phyloP scores from a whole-genome alignment of 2,113 vertebrate genomes.

The Oreocharis arfaki region DNA sequence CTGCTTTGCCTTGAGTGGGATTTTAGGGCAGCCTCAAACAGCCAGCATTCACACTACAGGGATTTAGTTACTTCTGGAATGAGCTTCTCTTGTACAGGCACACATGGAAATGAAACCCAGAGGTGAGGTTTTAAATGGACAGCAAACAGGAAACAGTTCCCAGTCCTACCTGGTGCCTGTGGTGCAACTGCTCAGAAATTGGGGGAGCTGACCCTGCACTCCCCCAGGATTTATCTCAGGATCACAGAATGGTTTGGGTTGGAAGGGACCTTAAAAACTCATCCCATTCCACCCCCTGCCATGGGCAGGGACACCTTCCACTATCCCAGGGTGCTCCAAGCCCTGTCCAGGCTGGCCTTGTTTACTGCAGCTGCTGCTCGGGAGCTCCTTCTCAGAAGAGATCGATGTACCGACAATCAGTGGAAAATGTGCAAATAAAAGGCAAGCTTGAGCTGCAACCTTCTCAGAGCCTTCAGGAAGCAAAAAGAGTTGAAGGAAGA shows the following conservation, averaged over 20 bases:
- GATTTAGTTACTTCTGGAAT: neutral
- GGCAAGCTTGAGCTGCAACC: neutral
- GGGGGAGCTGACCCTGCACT: neutral
- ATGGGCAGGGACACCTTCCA: neutral
- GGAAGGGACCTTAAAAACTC: neutral
- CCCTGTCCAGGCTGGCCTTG: neutral
- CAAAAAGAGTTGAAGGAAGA: neutral
- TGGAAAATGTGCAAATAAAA: neutral
- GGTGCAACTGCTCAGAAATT: neutral
- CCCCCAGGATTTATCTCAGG: neutral
- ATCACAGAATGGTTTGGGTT: neutral
- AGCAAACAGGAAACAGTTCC: neutral
- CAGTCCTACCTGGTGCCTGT: neutral
- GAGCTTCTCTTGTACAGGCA: neutral
- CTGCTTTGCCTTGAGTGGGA: neutral
- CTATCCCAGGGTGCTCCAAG: neutral
- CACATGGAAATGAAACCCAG: neutral
- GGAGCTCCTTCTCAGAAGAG: neutral
- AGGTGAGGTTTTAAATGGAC: neutral
- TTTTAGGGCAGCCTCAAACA: neutral
- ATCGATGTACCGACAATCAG: neutral
- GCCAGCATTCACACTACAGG: fast-evolving
- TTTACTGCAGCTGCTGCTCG: neutral
- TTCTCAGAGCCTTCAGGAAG: neutral
- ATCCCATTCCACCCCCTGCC: neutral